A percentile compares a stretch with the other conserved stretches of the same genome.
Conservation (phyloP, 2,113 vertebrate species). For the Bungarus multicinctus region DNA sequence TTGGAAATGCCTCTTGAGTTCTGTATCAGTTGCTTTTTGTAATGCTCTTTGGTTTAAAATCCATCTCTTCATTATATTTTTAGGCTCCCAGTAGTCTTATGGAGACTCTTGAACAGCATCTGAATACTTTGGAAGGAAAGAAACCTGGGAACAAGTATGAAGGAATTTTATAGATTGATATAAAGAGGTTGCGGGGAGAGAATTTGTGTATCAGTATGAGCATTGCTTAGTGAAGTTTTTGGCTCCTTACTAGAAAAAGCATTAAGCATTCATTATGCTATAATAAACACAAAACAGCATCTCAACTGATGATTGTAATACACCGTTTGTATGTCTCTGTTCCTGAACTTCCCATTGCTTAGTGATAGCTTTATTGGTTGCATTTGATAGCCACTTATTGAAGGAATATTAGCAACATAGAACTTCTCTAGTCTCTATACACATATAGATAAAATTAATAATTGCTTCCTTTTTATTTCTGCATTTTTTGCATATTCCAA, state of each 20-base stretch:
- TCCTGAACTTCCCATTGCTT: neutral
- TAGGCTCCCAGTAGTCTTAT: constrained; percentile 98
- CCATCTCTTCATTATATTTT: constrained; percentile 57
- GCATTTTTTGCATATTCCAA: neutral
- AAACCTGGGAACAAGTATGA: constrained; percentile 86
- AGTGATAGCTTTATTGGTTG: neutral
- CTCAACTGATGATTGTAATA: neutral
- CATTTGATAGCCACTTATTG: neutral
- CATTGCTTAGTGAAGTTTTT: neutral
- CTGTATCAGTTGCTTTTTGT: neutral
- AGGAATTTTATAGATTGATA: neutral
- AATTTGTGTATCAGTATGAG: neutral
- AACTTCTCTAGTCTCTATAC: neutral
- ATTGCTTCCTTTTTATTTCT: neutral
- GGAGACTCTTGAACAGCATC: constrained; percentile 95
- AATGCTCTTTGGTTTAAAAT: constrained; percentile 6
- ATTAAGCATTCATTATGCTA: neutral
- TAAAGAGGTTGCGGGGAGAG: neutral
- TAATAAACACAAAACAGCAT: neutral
- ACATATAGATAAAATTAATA: neutral
- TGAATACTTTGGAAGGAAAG: constrained; percentile 97
- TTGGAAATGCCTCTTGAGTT: neutral
- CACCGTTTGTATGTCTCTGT: neutral
- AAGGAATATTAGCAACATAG: neutral
- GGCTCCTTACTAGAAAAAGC: neutral